Evolutionary conservation across 2,797 vertebrate genomes (phyloP), one percentile per base, ranked within the genome.

Genomic region (Premnoplex brunnescens): DNA sequence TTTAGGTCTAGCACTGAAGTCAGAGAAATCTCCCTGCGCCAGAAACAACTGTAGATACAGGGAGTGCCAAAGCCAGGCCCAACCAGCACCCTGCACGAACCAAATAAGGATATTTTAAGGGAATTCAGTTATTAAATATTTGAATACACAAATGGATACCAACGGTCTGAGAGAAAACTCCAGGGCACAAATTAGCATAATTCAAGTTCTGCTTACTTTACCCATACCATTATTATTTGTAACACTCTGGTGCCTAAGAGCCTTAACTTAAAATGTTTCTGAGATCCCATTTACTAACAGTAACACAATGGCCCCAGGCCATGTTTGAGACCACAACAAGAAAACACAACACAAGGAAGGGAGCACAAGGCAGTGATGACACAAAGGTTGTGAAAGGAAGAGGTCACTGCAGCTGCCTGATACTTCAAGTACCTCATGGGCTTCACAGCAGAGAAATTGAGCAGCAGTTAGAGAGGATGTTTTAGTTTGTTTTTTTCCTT

Each of bases 171-270:
- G 51, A 84, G 58, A 89, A 75, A 85, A 80, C 54, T 83, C 58
- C 72, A 37, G 49, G 27, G 14, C 30, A 64, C 44, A n/a, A 86
- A 60, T 26, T 10, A 71, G 30, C 5, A 0, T 51, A 79, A 56
- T 26, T 73, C 74, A 68, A 63, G 39, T 56, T 46, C 85, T 89
- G 94, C 67, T 96, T 91, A 71, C 54, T 66, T 95, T 75, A 93
- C 32, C 44, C 44, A 55, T 41, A 88, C 37, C 54, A 39, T 34
- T 69, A 78, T 11, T 73, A 28, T 55, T 54, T 55, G 27, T 39
- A 90, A 68, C 60, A 85, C 30, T 12, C 32, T 24, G 22, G 14
- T 77, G 71, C 49, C 68, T 67, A 48, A 76, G 44, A 63, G 48
- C 59, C 24, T 62, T 26, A 36, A 36, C 10, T 85, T 22, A 3